Evolutionary conservation across 2,888 invertebrate species (phyloP), one percentile per base, ranked within the genome.

Genomic region (Pteria penguin): DNA sequence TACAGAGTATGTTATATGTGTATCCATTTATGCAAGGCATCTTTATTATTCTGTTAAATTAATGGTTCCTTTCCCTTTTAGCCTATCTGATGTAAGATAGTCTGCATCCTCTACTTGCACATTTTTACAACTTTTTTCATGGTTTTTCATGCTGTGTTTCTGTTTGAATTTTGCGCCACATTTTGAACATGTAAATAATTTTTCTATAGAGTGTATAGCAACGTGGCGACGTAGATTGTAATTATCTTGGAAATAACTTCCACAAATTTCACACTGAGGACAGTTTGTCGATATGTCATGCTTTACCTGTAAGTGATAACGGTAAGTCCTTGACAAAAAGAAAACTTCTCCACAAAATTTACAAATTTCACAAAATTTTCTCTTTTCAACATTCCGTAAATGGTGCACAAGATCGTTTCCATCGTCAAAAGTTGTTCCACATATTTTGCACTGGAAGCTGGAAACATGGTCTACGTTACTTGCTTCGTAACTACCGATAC

Each of bases 181-280:
- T 2, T 68, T 31, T 4, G 24, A 3, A 57, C 68, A 68, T 24
- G n/a, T 3, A 57, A 68, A 68, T 24, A 52, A 32, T 57, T 33
- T 55, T 22, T 57, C 68, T 31, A 33, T 57, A 2, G 68, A 68
- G 26, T 68, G 68, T 22, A 57, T 68, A 24, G 57, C 57, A 29
- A 68, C 52, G 32, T 68, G 68, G 2, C 68, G 54, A n/a, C 52
- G 45, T 22, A 68, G 57, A 57, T 68, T 68, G 32, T 68, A 68
- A 57, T 68, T 68, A 57, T 68, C 68, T 57, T 68, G 68, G 24
- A 68, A 68, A 27, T 68, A 68, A 32, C 68, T 68, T 31, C 68
- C 68, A 57, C 68, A 68, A 57, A 68, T 29, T 24, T 29, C 31
- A 24, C 68, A 68, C 22, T 55, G 57, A 2, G 68, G 68, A 57